A percentile compares a stretch with the other conserved stretches of the same genome.
Conservation (phyloP, 2,797 vertebrate genomes). For the Periophthalmus magnuspinnatus region DNA sequence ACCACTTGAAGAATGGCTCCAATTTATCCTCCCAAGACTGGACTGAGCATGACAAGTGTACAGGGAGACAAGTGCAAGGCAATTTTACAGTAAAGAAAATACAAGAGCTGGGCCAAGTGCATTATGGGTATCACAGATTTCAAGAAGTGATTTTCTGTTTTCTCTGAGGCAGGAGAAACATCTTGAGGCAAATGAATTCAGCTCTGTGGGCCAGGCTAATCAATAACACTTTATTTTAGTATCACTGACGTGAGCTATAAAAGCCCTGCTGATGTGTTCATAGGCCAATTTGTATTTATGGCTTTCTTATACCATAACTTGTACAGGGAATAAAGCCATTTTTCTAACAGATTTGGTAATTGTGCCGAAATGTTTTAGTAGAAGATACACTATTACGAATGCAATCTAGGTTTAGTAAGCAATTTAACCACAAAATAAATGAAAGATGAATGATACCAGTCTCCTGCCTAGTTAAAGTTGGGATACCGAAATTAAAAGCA, state of each 20-base stretch:
- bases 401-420: neutral
- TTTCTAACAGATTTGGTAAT: neutral
- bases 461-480: no score
- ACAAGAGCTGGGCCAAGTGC: slow-evolving; percentile 7
- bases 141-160: slow-evolving; percentile 17
- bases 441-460: no score
- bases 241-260: slow-evolving; percentile 9
- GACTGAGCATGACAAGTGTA: slow-evolving; percentile 44
- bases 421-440: no score
- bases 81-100: slow-evolving; percentile 11
- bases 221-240: slow-evolving; percentile 37
- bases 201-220: slow-evolving; percentile 26
- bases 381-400: neutral
- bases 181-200: slow-evolving; percentile 26
- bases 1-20: slow-evolving; percentile 59
- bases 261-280: slow-evolving; percentile 31
- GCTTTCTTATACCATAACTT: slow-evolving; percentile 17
- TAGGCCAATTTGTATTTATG: slow-evolving; percentile 26
- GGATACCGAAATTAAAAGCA: no score
- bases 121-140: slow-evolving; percentile 25
- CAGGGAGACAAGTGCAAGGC: slow-evolving; percentile 18
- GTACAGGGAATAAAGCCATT: neutral
- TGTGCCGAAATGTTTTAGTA: neutral
- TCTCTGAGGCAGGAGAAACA: slow-evolving; percentile 27
- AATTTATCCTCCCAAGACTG: slow-evolving; percentile 62